Conservation (phyloP, 2,113 vertebrate species). For the Phocoena phocoena region DNA sequence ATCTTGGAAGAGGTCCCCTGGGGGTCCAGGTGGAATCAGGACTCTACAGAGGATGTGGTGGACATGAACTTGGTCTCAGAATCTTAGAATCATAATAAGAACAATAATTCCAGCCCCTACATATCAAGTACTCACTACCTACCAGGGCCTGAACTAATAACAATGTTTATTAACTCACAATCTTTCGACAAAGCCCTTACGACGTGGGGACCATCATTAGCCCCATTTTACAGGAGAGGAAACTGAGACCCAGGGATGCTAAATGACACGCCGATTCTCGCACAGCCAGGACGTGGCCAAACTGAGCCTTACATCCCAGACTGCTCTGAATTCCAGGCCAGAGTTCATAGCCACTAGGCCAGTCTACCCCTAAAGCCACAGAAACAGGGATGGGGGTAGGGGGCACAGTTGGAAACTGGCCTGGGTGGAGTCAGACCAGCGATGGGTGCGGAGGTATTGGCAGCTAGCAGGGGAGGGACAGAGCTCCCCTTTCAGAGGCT, state of each 20-base stretch:
- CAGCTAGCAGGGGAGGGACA: background rate
- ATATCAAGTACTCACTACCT: background rate
- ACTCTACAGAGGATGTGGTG: background rate
- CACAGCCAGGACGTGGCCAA: background rate
- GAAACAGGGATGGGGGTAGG: background rate
- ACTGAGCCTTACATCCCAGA: background rate
- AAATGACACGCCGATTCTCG: background rate
- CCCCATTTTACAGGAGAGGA: background rate
- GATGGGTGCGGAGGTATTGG: fast-evolving
- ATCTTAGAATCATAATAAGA: slow-evolving; percentile 4
- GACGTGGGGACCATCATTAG: background rate
- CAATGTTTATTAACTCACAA: background rate
- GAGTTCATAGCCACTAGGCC: background rate
- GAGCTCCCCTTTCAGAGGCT: background rate
- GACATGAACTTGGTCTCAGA: background rate
- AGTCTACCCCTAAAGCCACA: background rate
- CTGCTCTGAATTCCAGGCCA: background rate
- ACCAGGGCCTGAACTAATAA: background rate
- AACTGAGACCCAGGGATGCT: background rate
- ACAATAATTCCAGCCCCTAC: background rate
- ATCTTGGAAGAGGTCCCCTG: background rate
- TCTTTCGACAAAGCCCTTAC: background rate
- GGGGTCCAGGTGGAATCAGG: background rate
- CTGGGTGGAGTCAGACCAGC: background rate
- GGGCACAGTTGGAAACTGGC: background rate